Percentiles rank a stretch among this genome's conserved stretches.
phyloP scores from a whole-genome alignment of 2,113 vertebrate species.

The Orthonyx spaldingii region DNA sequence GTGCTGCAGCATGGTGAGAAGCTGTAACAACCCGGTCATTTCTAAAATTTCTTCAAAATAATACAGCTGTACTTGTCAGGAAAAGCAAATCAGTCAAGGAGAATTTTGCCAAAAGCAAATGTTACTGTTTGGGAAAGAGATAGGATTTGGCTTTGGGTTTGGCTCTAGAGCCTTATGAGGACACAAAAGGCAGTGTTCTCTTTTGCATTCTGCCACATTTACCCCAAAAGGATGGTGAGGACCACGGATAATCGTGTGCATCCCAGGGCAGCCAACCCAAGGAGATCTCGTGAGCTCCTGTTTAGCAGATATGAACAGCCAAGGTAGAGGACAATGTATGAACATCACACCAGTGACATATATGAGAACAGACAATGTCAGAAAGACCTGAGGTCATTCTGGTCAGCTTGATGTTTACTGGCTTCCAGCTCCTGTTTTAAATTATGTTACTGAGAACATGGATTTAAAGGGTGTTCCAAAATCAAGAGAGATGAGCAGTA shows the following conservation, averaged over 20 bases:
- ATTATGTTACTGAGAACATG: not conserved
- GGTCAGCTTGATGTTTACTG: not conserved
- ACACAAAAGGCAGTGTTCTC: not conserved
- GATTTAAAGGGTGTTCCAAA: not conserved
- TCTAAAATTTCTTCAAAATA: not conserved
- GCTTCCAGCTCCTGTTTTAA: not conserved
- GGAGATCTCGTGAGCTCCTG: not conserved
- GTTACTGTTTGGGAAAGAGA: not conserved
- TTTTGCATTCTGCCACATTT: not conserved
- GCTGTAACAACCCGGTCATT: not conserved
- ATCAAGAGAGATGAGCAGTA: not conserved
- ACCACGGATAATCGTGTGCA: fast-evolving
- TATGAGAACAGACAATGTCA: not conserved
- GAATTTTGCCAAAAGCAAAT: not conserved
- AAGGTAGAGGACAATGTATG: not conserved
- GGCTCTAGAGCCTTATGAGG: not conserved
- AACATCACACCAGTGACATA: not conserved
- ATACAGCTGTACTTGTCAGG: not conserved
- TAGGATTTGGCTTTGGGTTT: not conserved
- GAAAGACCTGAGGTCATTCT: not conserved
- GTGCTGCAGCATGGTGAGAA: not conserved
- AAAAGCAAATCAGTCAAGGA: not conserved
- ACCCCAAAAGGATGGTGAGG: not conserved
- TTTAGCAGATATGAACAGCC: not conserved
- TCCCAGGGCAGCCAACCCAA: not conserved